These are phyloP conservation scores for Oryzias melastigma DNA, from an alignment of 2,113 vertebrate genomes.

Conservation along the genomic window DNA sequence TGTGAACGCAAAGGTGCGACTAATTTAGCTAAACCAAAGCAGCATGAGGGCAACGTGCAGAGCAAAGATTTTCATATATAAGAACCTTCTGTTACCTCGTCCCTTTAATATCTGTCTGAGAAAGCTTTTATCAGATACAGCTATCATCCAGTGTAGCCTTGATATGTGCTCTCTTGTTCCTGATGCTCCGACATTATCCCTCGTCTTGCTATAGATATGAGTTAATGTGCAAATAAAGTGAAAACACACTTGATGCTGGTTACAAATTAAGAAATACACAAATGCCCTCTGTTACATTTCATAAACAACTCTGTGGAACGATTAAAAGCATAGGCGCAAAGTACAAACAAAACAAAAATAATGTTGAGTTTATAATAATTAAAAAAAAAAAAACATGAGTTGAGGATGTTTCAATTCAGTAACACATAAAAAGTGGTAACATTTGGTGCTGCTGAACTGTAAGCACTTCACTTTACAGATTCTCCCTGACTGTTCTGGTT, in stretches of 20 bases:
- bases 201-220: constrained; percentile 67
- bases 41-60: constrained; percentile 54
- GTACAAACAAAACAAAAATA: constrained; percentile 38
- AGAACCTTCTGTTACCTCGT: constrained; percentile 56
- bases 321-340: constrained; percentile 43
- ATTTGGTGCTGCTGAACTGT: constrained; percentile 19
- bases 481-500: constrained; percentile 20
- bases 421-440: constrained; percentile 27
- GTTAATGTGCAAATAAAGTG: constrained; percentile 73
- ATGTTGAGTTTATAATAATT: constrained; percentile 8
- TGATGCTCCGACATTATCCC: constrained; percentile 45
- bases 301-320: constrained; percentile 46
- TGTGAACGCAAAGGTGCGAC: constrained; percentile 25
- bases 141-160: constrained; percentile 53
- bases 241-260: constrained; percentile 46
- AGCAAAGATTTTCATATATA: constrained; percentile 84
- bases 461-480: constrained; percentile 27
- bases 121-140: constrained; percentile 39
- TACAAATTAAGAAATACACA: constrained; percentile 50
- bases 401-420: constrained; percentile 42
- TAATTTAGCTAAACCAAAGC: constrained; percentile 11
- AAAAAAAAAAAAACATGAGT: constrained; percentile 32
- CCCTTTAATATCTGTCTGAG: constrained; percentile 55
- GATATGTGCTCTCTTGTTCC: constrained; percentile 53
- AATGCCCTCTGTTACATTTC: constrained; percentile 62